These are phyloP conservation scores for Argopecten irradians DNA, from an alignment of 1,140 invertebrate genomes.

Conservation along the genomic window DNA sequence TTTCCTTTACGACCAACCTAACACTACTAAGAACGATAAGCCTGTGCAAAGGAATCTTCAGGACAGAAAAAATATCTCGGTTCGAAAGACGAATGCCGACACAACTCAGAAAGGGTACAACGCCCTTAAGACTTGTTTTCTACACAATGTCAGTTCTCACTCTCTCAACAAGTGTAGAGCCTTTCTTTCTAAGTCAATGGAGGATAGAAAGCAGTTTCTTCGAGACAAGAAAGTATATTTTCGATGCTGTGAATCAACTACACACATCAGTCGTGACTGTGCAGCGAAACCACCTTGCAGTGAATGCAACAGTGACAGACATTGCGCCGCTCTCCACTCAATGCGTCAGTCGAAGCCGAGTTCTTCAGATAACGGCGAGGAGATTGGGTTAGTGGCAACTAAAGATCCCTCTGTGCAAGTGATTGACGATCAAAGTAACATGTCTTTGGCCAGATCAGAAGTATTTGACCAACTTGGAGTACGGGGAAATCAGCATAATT, in stretches of 20 bases:
- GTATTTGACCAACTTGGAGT: slow-evolving; percentile 36
- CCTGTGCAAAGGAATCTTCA: neutral
- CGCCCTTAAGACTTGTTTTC: neutral
- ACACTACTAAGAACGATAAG: neutral
- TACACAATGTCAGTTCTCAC: slow-evolving; percentile 5
- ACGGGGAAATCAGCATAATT: neutral
- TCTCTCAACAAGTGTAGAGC: slow-evolving; percentile 26
- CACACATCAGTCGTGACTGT: slow-evolving; percentile 8
- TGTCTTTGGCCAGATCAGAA: slow-evolving; percentile 33
- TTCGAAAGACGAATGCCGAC: neutral
- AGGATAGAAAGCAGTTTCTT: slow-evolving; percentile 35
- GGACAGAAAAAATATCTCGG: neutral
- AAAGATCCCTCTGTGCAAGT: neutral
- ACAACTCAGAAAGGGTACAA: neutral
- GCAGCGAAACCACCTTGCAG: neutral
- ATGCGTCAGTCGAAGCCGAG: neutral
- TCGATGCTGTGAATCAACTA: slow-evolving; percentile 28
- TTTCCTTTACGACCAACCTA: slow-evolving; percentile 37
- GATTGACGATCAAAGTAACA: slow-evolving; percentile 52
- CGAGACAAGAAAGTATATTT: slow-evolving; percentile 33
- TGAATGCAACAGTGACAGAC: neutral
- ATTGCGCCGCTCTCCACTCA: slow-evolving; percentile 19
- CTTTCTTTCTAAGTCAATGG: too few relatives aligned
- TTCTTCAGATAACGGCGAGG: slow-evolving; percentile 49
- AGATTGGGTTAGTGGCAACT: slow-evolving; percentile 40